These are phyloP conservation scores for Enteromius thamalakanensis DNA, from an alignment of 2,797 vertebrate species.

Conservation along the genomic window DNA sequence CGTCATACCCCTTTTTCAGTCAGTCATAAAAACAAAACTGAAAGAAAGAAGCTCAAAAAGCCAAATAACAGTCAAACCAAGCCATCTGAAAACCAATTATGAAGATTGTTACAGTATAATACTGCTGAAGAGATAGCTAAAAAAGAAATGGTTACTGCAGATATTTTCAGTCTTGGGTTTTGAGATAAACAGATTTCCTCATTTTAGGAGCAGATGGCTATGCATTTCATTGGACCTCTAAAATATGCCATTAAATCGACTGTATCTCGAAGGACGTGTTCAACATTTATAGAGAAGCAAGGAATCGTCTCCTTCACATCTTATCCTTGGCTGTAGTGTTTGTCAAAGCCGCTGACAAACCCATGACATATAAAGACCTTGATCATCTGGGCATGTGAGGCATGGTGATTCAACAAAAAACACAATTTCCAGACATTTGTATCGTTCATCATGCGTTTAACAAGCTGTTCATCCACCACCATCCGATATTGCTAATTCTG, in stretches of 20 bases:
- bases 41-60: background rate
- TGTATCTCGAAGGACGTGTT: conserved; percentile 7
- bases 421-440: conserved; percentile 17
- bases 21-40: background rate
- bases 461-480: conserved; percentile 9
- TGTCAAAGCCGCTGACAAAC: conserved; percentile 21
- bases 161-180: conserved; percentile 6
- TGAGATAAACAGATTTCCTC: conserved; percentile 1
- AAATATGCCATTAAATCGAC: conserved; percentile 33
- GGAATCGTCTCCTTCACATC: background rate
- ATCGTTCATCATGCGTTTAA: conserved; percentile 9
- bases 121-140: background rate
- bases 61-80: background rate
- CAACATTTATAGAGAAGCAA: conserved; percentile 6
- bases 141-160: conserved; percentile 8
- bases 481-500: conserved; percentile 25
- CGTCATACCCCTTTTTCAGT: background rate
- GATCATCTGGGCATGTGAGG: conserved; percentile 10
- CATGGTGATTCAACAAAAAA: conserved; percentile 1
- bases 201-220: conserved; percentile 24
- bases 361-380: conserved; percentile 16
- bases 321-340: conserved; percentile 20
- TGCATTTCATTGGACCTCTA: conserved; percentile 35
- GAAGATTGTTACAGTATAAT: conserved; percentile 4
- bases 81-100: conserved; percentile 18